Conservation (phyloP, 2,888 invertebrate species). For the Ophioninae sp. region DNA sequence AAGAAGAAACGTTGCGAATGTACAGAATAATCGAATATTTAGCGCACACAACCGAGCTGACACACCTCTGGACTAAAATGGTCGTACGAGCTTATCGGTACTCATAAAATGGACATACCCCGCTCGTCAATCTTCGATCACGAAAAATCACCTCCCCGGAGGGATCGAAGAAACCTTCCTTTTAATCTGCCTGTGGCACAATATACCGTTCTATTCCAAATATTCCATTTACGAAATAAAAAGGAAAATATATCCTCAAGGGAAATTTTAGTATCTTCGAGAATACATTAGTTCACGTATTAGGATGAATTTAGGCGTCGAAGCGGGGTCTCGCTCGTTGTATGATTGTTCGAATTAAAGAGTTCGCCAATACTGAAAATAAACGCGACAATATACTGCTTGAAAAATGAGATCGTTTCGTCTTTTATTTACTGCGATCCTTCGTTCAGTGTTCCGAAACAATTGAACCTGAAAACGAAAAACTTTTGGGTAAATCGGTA, state of each 20-base stretch:
- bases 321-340: background rate
- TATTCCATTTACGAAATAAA: constrained; percentile 23
- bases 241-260: background rate
- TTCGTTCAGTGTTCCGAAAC: background rate
- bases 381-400: constrained; percentile 19
- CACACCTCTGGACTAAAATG: background rate
- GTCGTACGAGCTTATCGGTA: background rate
- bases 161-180: constrained; percentile 14
- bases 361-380: background rate
- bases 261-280: background rate
- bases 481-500: background rate
- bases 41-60: background rate
- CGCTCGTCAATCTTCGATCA: background rate
- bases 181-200: constrained; percentile 17
- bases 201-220: constrained; percentile 18
- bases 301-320: background rate
- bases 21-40: constrained; percentile 35
- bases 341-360: background rate
- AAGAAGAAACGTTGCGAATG: constrained; percentile 17
- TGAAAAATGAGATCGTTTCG: constrained; percentile 1
- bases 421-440: background rate
- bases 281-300: background rate
- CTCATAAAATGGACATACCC: background rate
- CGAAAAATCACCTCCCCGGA: background rate
- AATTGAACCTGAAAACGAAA: background rate